Evolutionary conservation across 1,140 invertebrate species (phyloP).

Genomic region (Trichoplusia ni): DNA sequence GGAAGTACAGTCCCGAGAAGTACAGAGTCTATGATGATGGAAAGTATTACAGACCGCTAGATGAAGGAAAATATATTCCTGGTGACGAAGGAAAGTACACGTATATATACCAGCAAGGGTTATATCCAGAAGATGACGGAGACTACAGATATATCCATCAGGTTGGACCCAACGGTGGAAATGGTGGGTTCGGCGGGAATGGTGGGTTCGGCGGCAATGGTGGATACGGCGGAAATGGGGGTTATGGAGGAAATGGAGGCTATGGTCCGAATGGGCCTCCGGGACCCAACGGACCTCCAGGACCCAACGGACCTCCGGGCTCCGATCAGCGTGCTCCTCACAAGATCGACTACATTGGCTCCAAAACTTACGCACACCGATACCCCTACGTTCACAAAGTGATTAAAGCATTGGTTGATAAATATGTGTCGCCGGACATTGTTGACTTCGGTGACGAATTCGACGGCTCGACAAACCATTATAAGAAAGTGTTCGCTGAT

Average conservation of each 20-base stretch:
- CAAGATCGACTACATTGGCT: slow-evolving; percentile 57
- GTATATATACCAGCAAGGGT: slow-evolving; percentile 63
- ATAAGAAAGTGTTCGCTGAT: slow-evolving; percentile 48
- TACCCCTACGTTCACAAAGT: slow-evolving; percentile 65
- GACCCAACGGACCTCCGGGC: slow-evolving; percentile 24
- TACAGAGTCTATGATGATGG: slow-evolving; percentile 62
- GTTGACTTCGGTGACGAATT: slow-evolving; percentile 64
- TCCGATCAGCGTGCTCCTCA: slow-evolving; percentile 31
- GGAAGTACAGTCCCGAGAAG: slow-evolving; percentile 63
- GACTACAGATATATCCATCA: slow-evolving; percentile 78
- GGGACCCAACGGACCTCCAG: slow-evolving; percentile 23
- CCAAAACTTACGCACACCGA: slow-evolving; percentile 60
- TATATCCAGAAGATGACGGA: slow-evolving; percentile 75
- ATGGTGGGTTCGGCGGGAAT: slow-evolving; percentile 48
- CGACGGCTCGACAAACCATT: slow-evolving; percentile 50
- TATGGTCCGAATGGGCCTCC: slow-evolving; percentile 53
- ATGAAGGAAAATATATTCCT: slow-evolving; percentile 79
- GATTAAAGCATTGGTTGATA: slow-evolving; percentile 55
- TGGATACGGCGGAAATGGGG: slow-evolving; percentile 56
- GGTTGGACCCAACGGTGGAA: slow-evolving; percentile 65
- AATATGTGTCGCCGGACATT: slow-evolving; percentile 58
- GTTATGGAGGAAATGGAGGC: slow-evolving; percentile 51
- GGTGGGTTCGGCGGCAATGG: slow-evolving; percentile 40
- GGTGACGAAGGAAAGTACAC: slow-evolving; percentile 81
- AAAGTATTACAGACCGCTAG: slow-evolving; percentile 64